Conservation (phyloP, 2,888 invertebrate genomes). For the Nephrocerus scutellatus region DNA sequence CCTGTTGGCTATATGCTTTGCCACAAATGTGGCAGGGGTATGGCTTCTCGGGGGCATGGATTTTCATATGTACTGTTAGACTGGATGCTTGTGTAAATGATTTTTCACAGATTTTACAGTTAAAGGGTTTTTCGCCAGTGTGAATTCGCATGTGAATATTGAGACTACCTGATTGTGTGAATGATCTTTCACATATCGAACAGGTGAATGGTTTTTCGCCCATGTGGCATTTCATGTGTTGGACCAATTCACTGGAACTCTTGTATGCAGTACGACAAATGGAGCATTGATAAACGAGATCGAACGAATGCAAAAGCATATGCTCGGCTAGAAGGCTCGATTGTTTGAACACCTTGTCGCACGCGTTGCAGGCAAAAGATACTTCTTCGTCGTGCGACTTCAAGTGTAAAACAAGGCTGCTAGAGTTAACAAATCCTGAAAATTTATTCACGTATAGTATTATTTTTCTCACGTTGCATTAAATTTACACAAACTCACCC, state of each 20-base stretch:
- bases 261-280: slow-evolving; percentile 44
- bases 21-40: slow-evolving; percentile 41
- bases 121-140: slow-evolving; percentile 46
- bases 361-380: slow-evolving; percentile 40
- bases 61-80: slow-evolving; percentile 46
- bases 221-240: slow-evolving; percentile 48
- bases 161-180: slow-evolving; percentile 46
- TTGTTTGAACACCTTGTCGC: slow-evolving; percentile 47
- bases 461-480: background rate
- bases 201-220: slow-evolving; percentile 48
- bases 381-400: slow-evolving; percentile 41
- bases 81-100: slow-evolving; percentile 47
- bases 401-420: slow-evolving; percentile 40
- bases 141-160: slow-evolving; percentile 48
- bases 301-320: slow-evolving; percentile 45
- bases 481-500: slow-evolving; percentile 22
- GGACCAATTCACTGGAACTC: slow-evolving; percentile 45
- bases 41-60: slow-evolving; percentile 43
- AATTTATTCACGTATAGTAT: background rate
- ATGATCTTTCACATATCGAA: slow-evolving; percentile 46
- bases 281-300: slow-evolving; percentile 44
- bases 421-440: slow-evolving; percentile 42
- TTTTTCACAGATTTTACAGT: slow-evolving; percentile 45
- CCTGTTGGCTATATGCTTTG: slow-evolving; percentile 43
- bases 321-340: slow-evolving; percentile 45